A percentile compares a stretch with the other conserved stretches of the same genome.
Conservation (phyloP, 2,113 vertebrate genomes). For the Epinephelus cyanopodus region DNA sequence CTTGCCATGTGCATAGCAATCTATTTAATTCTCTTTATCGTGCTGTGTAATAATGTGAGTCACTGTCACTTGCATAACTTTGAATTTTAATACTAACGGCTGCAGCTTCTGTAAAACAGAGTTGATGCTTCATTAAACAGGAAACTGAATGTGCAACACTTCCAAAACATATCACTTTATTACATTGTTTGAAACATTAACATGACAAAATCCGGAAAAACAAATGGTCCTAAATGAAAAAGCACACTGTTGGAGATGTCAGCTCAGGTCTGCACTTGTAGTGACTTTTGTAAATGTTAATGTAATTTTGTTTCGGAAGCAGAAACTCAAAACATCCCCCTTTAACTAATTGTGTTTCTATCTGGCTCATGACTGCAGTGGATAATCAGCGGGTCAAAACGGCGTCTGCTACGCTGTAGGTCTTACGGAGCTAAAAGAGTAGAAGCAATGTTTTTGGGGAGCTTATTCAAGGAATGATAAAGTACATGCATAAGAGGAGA, state of each 20-base stretch:
- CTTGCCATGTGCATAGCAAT: not conserved
- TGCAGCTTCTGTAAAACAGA: not conserved
- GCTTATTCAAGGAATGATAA: conserved; percentile 42
- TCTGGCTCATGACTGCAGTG: conserved; percentile 29
- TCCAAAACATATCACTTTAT: conserved; percentile 71
- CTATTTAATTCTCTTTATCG: not conserved
- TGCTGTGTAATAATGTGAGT: conserved; percentile 1
- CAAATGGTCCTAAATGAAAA: conserved; percentile 21
- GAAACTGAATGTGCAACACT: conserved; percentile 17
- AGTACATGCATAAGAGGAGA: conserved; percentile 33
- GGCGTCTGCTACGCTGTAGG: not conserved
- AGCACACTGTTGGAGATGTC: conserved; percentile 30
- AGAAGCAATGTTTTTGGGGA: conserved; percentile 21
- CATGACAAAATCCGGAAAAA: conserved; percentile 37
- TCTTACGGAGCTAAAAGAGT: not conserved
- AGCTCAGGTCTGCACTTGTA: not conserved
- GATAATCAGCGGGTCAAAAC: conserved; percentile 14
- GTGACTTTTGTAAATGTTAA: not conserved
- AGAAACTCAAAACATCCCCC: not conserved
- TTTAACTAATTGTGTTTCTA: conserved; percentile 15
- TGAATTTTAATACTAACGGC: not conserved
- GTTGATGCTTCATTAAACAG: too few relatives aligned
- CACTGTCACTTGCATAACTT: not conserved
- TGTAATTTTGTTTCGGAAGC: not conserved
- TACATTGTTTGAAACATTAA: conserved; percentile 50